Conservation (phyloP, 2,113 vertebrate species). For the human region GRCh38 chr1:88838001-88838500, state of each 20-base stretch:
- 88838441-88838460: not conserved
- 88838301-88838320: not conserved
- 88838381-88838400: not conserved
- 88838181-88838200: not conserved
- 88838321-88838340: not conserved
- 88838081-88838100: not conserved
- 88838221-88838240: not conserved
- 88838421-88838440: not conserved
- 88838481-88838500: not conserved
- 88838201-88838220: not conserved
- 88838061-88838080: not conserved
- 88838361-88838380: not conserved
- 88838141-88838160: not conserved
- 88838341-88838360: not conserved
- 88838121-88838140: not conserved
- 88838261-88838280: not conserved
- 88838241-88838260: slow-evolving; percentile 3
- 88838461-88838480: not conserved
- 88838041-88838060: not conserved
- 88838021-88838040: not conserved
- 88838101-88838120: not conserved
- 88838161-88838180: not conserved
- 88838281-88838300: not conserved
- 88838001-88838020: not conserved
- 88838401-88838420: not conserved